Evolutionary conservation across 2,113 vertebrate species (phyloP).

Genomic region (Channa maculata): DNA sequence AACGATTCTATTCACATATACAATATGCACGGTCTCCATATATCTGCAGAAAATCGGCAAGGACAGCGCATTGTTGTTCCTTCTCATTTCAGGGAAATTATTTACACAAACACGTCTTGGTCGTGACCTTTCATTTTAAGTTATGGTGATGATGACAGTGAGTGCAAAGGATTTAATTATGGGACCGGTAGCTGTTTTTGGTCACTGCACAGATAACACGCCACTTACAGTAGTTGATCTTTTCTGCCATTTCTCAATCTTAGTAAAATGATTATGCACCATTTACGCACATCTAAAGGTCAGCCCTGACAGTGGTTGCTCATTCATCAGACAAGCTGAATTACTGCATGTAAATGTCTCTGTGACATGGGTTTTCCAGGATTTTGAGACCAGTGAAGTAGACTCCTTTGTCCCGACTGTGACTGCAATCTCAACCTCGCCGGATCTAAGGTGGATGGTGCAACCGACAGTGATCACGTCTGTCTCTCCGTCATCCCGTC

Average conservation of each 20-base stretch:
- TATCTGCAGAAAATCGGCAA: conserved; percentile 4
- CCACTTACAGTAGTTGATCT: not conserved
- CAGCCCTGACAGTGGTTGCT: conserved; percentile 22
- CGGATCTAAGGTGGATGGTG: conserved; percentile 90
- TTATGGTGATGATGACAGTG: conserved; percentile 15
- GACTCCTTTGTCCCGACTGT: conserved; percentile 90
- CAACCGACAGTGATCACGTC: conserved; percentile 87
- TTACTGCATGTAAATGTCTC: conserved; percentile 21
- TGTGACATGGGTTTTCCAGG: conserved; percentile 74
- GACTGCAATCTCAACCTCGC: conserved; percentile 88
- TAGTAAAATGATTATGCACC: conserved; percentile 43
- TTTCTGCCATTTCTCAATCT: conserved; percentile 20
- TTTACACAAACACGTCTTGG: conserved; percentile 13
- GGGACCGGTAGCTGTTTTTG: conserved; percentile 3
- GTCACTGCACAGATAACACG: not conserved
- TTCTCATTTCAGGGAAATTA: not conserved
- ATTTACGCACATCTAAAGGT: conserved; percentile 59
- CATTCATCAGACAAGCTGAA: conserved; percentile 37
- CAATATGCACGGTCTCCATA: not conserved
- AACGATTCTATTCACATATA: conserved; percentile 4
- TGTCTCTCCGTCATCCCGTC: conserved; percentile 83
- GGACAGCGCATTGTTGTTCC: not conserved
- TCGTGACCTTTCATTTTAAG: conserved; percentile 53
- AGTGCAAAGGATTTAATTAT: conserved; percentile 16
- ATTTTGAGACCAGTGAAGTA: conserved; percentile 81